These are phyloP conservation scores for Acutogordius australiensis DNA, from an alignment of 2,888 invertebrate genomes.

Conservation along the genomic window DNA sequence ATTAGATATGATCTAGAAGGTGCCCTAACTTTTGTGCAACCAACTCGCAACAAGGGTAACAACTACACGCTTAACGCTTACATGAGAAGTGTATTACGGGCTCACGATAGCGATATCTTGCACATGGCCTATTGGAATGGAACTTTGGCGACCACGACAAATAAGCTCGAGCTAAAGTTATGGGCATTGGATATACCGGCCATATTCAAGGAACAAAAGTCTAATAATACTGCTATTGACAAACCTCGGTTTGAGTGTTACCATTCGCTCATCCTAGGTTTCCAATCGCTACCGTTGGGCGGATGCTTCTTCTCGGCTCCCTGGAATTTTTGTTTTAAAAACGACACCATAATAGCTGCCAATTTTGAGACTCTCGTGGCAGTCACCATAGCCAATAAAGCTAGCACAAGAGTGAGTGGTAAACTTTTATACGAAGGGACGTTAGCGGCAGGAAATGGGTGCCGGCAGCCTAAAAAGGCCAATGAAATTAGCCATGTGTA, in stretches of 20 bases:
- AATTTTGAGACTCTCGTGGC: background rate
- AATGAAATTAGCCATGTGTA: background rate
- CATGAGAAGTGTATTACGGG: background rate
- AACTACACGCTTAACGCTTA: background rate
- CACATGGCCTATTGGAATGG: background rate
- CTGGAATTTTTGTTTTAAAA: conserved; percentile 2
- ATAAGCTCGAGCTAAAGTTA: background rate
- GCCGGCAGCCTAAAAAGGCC: no score
- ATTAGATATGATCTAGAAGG: no score
- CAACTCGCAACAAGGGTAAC: background rate
- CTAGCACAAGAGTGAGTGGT: background rate
- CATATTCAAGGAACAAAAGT: background rate
- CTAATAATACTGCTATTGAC: background rate
- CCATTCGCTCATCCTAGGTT: background rate
- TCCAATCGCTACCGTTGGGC: conserved; percentile 2
- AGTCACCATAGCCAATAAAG: background rate
- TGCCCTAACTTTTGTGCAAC: background rate
- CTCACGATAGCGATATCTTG: background rate
- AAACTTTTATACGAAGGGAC: background rate
- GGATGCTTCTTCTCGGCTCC: background rate
- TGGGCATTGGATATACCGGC: background rate
- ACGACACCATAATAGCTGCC: background rate
- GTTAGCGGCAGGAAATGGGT: no score
- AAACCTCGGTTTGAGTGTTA: background rate
- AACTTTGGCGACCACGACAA: background rate